Base-by-base conservation (phyloP, 1,140 invertebrate genomes). In the Cataglyphis hispanica region DNA sequence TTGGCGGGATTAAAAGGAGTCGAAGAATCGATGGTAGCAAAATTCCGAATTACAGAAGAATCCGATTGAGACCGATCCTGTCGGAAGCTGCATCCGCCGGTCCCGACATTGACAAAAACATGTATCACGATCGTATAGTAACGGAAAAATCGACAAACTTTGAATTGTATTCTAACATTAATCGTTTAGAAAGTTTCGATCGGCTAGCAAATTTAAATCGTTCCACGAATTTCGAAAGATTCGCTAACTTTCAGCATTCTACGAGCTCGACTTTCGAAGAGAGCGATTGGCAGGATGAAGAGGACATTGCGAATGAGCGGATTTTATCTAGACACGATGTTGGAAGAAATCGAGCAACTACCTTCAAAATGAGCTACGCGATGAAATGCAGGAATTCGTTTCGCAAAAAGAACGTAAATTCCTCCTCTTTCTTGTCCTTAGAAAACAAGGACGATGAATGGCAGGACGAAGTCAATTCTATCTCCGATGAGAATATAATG, bases 1-100 rank as follows among this genome's bases (percentile, higher is more conserved):
- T 93, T n/a, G 93, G 93, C 2, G 93, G 93, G 0, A 92, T 93
- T 13, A 93, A 92, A 40, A 83, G 34, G 11, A 76, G 46, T 1
- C 85, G 53, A 8, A 92, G 40, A 25, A 74, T 86, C 25, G 63
- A 92, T 16, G 60, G 60, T 0, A 87, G 60, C 19, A 80, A 43
- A 27, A 69, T 90, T 6, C 64, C 60, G 8, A 78, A 25, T 40
- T 90, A 87, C 31, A 86, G 78, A 3, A 90, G 58, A 0, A 61
- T 63, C 0, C 91, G 83, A 58, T 34, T 86, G 27, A 86, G 83
- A 63, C 43, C 87, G 34, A 81, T 72, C 0, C 27, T 72, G 2
- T 67, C 43, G 25, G 64, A 80, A 40, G 16, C 10, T 27, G 11
- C 19, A 8, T 10, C 50, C 1, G 31, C n/a, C 11, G 8, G 16